Evolutionary conservation across 2,797 vertebrate species (phyloP).

Genomic region (Anableps anableps): DNA sequence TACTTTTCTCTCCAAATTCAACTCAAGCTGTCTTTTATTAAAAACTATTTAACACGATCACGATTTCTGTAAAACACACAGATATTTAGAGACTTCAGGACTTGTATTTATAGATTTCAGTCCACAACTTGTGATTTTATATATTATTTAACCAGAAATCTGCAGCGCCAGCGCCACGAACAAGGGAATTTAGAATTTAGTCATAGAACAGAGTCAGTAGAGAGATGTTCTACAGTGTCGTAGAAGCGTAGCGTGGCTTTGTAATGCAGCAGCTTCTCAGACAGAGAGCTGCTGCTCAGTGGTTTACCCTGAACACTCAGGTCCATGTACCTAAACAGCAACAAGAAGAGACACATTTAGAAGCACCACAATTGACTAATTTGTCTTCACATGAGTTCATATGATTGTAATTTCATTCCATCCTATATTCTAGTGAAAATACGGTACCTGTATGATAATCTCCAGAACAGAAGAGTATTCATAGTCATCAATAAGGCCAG

Average conservation of each 20-base stretch:
- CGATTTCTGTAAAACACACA: not conserved
- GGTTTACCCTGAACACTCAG: slow-evolving; percentile 79
- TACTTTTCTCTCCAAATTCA: not conserved
- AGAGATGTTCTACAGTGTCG: slow-evolving; percentile 80
- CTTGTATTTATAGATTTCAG: slow-evolving; percentile 6
- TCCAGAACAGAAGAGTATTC: slow-evolving; percentile 89
- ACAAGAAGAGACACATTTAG: slow-evolving; percentile 1
- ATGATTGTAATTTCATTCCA: not conserved
- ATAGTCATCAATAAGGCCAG: slow-evolving; percentile 86
- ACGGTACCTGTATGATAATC: slow-evolving; percentile 86
- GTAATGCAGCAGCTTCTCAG: slow-evolving; percentile 86
- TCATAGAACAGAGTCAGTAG: slow-evolving; percentile 80
- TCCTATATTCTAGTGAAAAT: not conserved
- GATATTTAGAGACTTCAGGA: slow-evolving; percentile 6
- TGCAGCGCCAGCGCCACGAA: slow-evolving; percentile 75
- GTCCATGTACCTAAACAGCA: slow-evolving; percentile 82
- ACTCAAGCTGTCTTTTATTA: not conserved
- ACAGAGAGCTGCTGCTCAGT: slow-evolving; percentile 75
- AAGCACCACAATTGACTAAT: not conserved
- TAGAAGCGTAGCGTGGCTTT: slow-evolving; percentile 86
- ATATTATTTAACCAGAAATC: slow-evolving; percentile 5
- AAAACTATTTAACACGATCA: not conserved
- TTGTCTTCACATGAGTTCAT: not conserved
- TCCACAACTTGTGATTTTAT: not conserved
- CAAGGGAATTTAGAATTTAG: slow-evolving; percentile 3